Base-by-base conservation (phyloP, 1,140 invertebrate genomes). In the Paralvinella palmiformis region DNA sequence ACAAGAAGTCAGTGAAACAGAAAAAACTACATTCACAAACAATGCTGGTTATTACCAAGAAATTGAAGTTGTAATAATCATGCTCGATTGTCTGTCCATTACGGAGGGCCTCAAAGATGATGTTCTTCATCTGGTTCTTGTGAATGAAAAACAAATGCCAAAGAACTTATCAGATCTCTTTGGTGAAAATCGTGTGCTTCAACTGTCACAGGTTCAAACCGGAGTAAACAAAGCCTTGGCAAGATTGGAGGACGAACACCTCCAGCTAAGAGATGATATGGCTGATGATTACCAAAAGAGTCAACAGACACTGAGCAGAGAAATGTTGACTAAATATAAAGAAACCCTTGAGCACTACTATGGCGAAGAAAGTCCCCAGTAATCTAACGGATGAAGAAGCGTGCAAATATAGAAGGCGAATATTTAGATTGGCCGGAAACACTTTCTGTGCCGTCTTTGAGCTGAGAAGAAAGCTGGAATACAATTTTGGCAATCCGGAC, bases 41-140 rank as follows among this genome's bases (percentile, higher is more conserved):
- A 70, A 57, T 31, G 70, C 68, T 2, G 63, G 68, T 10, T 71
- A 64, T 58, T 63, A 67, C 33, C 64, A 62, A 22, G 70, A 71
- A 36, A 55, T 71, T 13, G 22, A 67, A 48, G 56, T 61, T 13
- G 62, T 64, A 17, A 37, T 62, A 17, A 44, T 53, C 3, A 35
- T 68, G 13, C 59, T 64, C 31, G 63, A 57, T 36, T 53, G 44
- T 31, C 48, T 62, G 29, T 20, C 29, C 24, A 50, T 33, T 32
- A 32, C 33, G 27, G 27, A 57, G 33, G 60, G 36, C 10, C 64
- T 62, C 35, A 57, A 50, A 7, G 50, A 68, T 31, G 36, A 24
- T 3, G 35, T 59, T 5, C 33, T 73, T 1, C 67, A 68, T 41
- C 20, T 2, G 45, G 69, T 68, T 60, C 53, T 73, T 3, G 61